Conservation (phyloP, 2,888 invertebrate genomes). For the Aspidiotus destructor region DNA sequence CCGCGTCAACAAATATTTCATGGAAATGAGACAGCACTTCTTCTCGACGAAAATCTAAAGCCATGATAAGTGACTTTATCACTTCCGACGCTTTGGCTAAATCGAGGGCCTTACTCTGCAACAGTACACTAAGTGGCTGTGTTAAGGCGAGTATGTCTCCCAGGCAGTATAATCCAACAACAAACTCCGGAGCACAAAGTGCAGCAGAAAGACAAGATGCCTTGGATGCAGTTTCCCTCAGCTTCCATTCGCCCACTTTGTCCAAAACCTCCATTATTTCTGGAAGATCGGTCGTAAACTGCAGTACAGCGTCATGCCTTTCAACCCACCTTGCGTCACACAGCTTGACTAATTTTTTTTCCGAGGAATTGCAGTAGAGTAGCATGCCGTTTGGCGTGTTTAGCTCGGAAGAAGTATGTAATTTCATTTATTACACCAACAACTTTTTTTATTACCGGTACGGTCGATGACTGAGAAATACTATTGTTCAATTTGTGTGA, state of each 20-base stretch:
- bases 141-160: background rate
- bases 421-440: background rate
- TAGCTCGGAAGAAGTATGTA: background rate
- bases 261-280: background rate
- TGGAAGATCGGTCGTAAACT: background rate
- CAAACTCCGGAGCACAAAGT: background rate
- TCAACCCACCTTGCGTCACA: background rate
- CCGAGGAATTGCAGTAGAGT: too few species aligned
- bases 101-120: background rate
- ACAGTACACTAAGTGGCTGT: background rate
- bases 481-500: background rate
- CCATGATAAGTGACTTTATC: background rate
- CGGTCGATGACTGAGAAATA: background rate
- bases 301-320: background rate
- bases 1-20: background rate
- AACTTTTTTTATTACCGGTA: background rate
- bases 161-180: background rate
- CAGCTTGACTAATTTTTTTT: background rate
- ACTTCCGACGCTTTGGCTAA: background rate
- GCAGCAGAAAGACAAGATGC: background rate
- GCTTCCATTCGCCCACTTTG: background rate
- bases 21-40: background rate
- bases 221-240: background rate
- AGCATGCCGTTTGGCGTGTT: background rate
- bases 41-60: background rate